These are phyloP conservation scores for Neocrepidodera transversa DNA, from an alignment of 2,888 invertebrate genomes.

Conservation along the genomic window DNA sequence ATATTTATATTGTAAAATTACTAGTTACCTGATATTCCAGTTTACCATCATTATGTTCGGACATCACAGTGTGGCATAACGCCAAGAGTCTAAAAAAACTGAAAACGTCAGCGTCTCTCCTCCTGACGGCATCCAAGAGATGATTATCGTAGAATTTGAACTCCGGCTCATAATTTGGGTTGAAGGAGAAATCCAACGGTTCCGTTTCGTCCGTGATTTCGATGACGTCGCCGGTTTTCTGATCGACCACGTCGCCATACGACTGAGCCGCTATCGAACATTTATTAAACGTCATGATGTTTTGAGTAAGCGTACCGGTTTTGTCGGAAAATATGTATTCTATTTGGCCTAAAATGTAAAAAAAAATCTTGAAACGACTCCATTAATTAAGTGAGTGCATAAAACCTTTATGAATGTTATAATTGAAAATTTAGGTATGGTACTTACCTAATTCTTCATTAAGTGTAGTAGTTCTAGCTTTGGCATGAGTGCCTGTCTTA, in stretches of 20 bases:
- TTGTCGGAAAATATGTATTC: slow-evolving; percentile 99
- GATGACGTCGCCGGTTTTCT: slow-evolving; percentile 83
- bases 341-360: slow-evolving; percentile 75
- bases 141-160: slow-evolving; percentile 94
- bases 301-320: slow-evolving; percentile 98
- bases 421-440: too few relatives aligned
- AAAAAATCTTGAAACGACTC: not conserved
- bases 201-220: slow-evolving; percentile 84
- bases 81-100: slow-evolving; percentile 90
- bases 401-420: too few relatives aligned
- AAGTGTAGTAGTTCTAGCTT: slow-evolving; percentile 95
- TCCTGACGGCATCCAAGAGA: slow-evolving; percentile 81
- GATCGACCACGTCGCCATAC: slow-evolving; percentile 92
- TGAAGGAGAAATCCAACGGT: slow-evolving; percentile 92
- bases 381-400: not conserved
- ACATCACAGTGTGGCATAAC: slow-evolving; percentile 99
- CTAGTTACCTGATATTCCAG: slow-evolving; percentile 70
- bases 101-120: slow-evolving; percentile 77
- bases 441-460: slow-evolving; percentile 91
- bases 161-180: slow-evolving; percentile 87
- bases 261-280: slow-evolving; percentile 92
- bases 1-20: too few relatives aligned
- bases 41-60: slow-evolving; percentile 81
- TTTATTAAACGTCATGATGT: slow-evolving; percentile 99
- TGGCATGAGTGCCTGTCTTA: slow-evolving; percentile 87